phyloP scores from a whole-genome alignment of 92 coral and sea anemone genomes.

The Zoanthus solanderi region DNA sequence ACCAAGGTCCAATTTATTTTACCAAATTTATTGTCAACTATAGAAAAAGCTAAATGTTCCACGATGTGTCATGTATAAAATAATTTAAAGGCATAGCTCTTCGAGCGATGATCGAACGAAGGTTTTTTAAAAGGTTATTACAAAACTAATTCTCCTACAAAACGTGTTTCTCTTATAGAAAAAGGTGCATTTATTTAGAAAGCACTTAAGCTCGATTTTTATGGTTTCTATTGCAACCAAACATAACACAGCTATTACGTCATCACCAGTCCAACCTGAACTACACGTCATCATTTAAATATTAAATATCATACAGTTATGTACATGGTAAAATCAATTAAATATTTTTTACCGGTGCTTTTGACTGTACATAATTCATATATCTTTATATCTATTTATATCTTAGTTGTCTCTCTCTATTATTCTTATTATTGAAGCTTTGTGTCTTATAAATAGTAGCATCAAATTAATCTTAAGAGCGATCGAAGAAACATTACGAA shows the following conservation, averaged over 20 bases:
- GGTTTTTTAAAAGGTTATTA: constrained; percentile 69
- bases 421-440: constrained; percentile 21
- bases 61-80: constrained; percentile 37
- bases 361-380: constrained; percentile 33
- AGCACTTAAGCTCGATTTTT: not conserved
- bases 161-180: constrained; percentile 73
- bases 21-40: constrained; percentile 72
- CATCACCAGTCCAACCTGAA: constrained; percentile 78
- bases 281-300: constrained; percentile 88
- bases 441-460: constrained; percentile 30
- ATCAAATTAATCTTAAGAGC: constrained; percentile 27
- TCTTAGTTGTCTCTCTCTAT: constrained; percentile 9
- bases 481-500: constrained; percentile 29
- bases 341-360: constrained; percentile 60
- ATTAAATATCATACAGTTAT: constrained; percentile 79
- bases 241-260: constrained; percentile 57
- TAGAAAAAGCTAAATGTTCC: constrained; percentile 60
- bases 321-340: constrained; percentile 81
- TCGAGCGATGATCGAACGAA: constrained; percentile 13
- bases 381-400: constrained; percentile 29
- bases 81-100: constrained; percentile 36
- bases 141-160: constrained; percentile 99
- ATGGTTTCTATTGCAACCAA: constrained; percentile 28
- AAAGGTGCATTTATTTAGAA: constrained; percentile 36
- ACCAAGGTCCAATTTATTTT: constrained; percentile 46